phyloP scores from a whole-genome alignment of 2,113 vertebrate species.

The Gambusia holbrooki region DNA sequence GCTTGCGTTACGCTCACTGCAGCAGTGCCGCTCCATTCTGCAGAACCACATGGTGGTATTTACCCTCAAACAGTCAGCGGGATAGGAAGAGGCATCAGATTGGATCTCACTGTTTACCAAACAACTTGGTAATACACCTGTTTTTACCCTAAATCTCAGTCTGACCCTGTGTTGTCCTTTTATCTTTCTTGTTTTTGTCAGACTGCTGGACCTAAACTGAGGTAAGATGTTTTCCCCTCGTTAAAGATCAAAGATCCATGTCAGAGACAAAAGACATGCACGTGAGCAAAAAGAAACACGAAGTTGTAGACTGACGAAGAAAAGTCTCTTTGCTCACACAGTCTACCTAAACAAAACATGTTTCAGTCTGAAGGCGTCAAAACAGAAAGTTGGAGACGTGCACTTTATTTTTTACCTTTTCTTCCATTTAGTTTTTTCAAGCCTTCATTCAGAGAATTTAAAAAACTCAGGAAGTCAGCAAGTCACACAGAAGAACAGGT shows the following conservation, averaged over 20 bases:
- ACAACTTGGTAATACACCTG: slow-evolving; percentile 59
- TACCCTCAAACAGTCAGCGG: slow-evolving; percentile 68
- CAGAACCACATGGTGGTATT: slow-evolving; percentile 67
- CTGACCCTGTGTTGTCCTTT: slow-evolving; percentile 46
- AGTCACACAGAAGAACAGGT: neutral
- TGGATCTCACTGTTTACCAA: slow-evolving; percentile 61
- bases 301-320: too few relatives aligned
- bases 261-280: neutral
- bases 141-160: slow-evolving; percentile 41
- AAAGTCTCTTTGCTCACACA: neutral
- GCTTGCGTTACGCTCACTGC: slow-evolving; percentile 29
- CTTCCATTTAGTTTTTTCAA: neutral
- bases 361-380: neutral
- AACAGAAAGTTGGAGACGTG: neutral
- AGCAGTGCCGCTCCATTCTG: slow-evolving; percentile 37
- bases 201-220: neutral
- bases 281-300: neutral
- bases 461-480: neutral
- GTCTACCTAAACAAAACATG: neutral
- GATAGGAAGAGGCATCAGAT: slow-evolving; percentile 34
- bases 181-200: slow-evolving; percentile 27
- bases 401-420: neutral
- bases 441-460: neutral
- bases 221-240: slow-evolving; percentile 5
- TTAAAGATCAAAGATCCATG: slow-evolving; percentile 14